Conservation (phyloP, 2,888 invertebrate species). For the Ophion costatus region DNA sequence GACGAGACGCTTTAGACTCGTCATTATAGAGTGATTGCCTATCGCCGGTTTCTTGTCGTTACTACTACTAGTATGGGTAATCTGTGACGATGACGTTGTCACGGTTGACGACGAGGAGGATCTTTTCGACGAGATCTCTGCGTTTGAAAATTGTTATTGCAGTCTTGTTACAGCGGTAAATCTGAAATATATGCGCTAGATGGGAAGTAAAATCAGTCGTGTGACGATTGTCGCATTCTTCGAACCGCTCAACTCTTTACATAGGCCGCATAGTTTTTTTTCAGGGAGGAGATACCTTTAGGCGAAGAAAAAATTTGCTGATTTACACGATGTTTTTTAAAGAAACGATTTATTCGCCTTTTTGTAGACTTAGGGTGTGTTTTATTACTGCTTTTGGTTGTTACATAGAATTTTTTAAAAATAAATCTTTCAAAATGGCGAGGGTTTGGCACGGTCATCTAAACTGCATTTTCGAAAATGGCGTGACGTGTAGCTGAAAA, state of each 20-base stretch:
- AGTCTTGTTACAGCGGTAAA: background rate
- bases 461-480: no score
- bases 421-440: no score
- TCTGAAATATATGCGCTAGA: background rate
- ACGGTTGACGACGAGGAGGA: slow-evolving; percentile 68
- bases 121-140: slow-evolving; percentile 67
- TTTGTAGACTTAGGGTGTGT: no score
- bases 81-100: slow-evolving; percentile 68
- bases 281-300: no score
- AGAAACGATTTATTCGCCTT: no score
- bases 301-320: no score
- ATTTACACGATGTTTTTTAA: no score
- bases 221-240: background rate
- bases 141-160: background rate
- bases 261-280: background rate
- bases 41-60: slow-evolving; percentile 75
- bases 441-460: no score
- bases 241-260: background rate
- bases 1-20: slow-evolving; percentile 76
- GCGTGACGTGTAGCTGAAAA: no score
- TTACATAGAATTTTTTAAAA: no score
- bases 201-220: background rate
- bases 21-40: slow-evolving; percentile 74
- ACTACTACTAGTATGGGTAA: slow-evolving; percentile 60
- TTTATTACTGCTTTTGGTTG: no score